A percentile compares a stretch with the other conserved stretches of the same genome.
Evolutionary conservation across 2,888 invertebrate species (phyloP).

Genomic region (Lacanobia wlatinum): DNA sequence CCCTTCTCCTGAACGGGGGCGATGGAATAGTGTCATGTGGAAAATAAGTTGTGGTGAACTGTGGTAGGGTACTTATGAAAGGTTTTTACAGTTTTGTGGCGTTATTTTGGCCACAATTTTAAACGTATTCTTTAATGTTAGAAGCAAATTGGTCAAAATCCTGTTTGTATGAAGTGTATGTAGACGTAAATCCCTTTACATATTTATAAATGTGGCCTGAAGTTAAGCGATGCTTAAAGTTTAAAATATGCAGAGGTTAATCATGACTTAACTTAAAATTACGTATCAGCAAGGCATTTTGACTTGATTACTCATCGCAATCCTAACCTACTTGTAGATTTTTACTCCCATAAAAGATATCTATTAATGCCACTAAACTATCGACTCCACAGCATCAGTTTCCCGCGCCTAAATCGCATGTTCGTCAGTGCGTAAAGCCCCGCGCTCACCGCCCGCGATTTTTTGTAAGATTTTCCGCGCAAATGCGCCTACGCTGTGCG

Average conservation of each 20-base stretch:
- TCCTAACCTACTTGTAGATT: too few species aligned
- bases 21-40: constrained; percentile 53
- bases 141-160: too few species aligned
- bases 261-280: too few species aligned
- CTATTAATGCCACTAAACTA: constrained; percentile 26
- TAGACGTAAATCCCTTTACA: too few species aligned
- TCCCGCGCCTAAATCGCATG: constrained; percentile 76
- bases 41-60: constrained; percentile 42
- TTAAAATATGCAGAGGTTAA: not conserved
- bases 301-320: too few species aligned
- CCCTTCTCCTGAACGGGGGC: constrained; percentile 79
- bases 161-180: too few species aligned
- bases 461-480: constrained; percentile 90
- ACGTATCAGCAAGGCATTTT: too few species aligned
- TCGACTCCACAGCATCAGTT: constrained; percentile 70
- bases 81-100: constrained; percentile 11
- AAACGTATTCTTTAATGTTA: not conserved
- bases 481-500: constrained; percentile 84
- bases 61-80: constrained; percentile 3
- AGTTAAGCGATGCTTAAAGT: not conserved
- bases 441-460: constrained; percentile 77
- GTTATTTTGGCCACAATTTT: not conserved
- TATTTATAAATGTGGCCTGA: not conserved
- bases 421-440: constrained; percentile 82
- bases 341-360: too few species aligned